phyloP scores from a whole-genome alignment of 2,888 invertebrate species.

The Drosophila leonis region DNA sequence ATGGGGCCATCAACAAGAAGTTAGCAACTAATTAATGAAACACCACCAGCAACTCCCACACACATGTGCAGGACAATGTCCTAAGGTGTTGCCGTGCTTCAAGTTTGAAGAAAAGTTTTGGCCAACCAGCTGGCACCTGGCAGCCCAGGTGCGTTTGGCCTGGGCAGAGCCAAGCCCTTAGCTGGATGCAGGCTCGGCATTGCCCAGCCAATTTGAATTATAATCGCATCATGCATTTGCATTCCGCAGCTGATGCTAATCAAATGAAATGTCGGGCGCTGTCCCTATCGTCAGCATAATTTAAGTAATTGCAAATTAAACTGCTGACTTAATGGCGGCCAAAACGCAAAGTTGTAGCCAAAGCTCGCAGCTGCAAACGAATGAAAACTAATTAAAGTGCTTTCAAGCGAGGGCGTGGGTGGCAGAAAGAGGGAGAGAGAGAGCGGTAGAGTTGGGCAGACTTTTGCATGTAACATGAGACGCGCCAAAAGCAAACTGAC shows the following conservation, averaged over 20 bases:
- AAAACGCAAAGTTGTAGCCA: slow-evolving; percentile 25
- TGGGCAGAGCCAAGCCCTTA: neutral
- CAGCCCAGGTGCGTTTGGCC: neutral
- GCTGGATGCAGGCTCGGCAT: neutral
- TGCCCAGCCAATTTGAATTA: slow-evolving; percentile 29
- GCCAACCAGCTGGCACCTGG: neutral
- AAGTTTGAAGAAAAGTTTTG: slow-evolving; percentile 37
- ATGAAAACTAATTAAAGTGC: slow-evolving; percentile 61
- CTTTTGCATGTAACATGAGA: slow-evolving; percentile 46
- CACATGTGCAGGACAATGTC: neutral
- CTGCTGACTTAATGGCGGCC: slow-evolving; percentile 56
- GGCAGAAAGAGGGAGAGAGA: neutral
- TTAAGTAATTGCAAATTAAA: slow-evolving; percentile 66
- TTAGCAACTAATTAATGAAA: slow-evolving; percentile 54
- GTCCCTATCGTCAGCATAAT: slow-evolving; percentile 43
- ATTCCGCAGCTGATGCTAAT: slow-evolving; percentile 22
- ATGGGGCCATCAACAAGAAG: slow-evolving; percentile 25
- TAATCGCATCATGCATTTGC: slow-evolving; percentile 37
- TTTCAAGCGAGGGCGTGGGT: slow-evolving; percentile 23
- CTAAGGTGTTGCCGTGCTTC: slow-evolving; percentile 14
- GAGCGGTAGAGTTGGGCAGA: neutral
- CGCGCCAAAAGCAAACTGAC: slow-evolving; percentile 38
- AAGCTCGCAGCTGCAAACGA: slow-evolving; percentile 24
- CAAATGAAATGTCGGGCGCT: slow-evolving; percentile 38
- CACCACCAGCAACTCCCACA: neutral